These are phyloP conservation scores for Empis stercorea DNA, from an alignment of 2,888 invertebrate genomes.

Conservation along the genomic window DNA sequence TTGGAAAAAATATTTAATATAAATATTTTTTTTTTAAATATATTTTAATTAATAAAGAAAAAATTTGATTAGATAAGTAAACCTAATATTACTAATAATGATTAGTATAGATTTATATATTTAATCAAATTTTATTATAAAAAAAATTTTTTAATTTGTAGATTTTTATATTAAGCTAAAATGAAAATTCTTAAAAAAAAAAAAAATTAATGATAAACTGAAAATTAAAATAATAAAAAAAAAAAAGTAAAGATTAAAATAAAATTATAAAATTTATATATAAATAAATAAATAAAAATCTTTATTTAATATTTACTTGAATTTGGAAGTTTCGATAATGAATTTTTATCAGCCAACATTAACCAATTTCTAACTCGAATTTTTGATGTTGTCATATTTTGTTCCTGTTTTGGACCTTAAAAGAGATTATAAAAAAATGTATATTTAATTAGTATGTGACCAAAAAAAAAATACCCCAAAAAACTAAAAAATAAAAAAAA, in stretches of 20 bases:
- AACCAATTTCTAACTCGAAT: slow-evolving; percentile 36
- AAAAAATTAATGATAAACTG: neutral
- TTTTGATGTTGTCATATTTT: slow-evolving; percentile 21
- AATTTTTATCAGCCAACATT: slow-evolving; percentile 31
- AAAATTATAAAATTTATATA: slow-evolving; percentile 1
- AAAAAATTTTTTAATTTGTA: too few species aligned
- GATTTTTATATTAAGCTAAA: too few species aligned
- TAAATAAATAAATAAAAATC: neutral
- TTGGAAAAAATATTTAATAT: too few species aligned
- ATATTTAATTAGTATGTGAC: neutral
- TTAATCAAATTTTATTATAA: too few species aligned
- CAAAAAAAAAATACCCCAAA: slow-evolving; percentile 2
- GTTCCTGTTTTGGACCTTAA: slow-evolving; percentile 5
- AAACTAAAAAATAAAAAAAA: too few species aligned
- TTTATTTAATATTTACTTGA: slow-evolving; percentile 10
- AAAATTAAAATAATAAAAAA: slow-evolving; percentile 1
- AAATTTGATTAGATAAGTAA: too few species aligned
- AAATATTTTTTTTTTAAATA: too few species aligned
- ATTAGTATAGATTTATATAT: too few species aligned
- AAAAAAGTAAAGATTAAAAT: neutral
- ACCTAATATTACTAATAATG: too few species aligned
- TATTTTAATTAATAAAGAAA: too few species aligned
- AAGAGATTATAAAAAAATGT: slow-evolving; percentile 1
- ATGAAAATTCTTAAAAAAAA: neutral
- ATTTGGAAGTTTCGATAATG: slow-evolving; percentile 23